Evolutionary conservation across 2,113 vertebrate genomes (phyloP), one percentile per base, ranked within the genome.

Genomic region (Merops nubicus): DNA sequence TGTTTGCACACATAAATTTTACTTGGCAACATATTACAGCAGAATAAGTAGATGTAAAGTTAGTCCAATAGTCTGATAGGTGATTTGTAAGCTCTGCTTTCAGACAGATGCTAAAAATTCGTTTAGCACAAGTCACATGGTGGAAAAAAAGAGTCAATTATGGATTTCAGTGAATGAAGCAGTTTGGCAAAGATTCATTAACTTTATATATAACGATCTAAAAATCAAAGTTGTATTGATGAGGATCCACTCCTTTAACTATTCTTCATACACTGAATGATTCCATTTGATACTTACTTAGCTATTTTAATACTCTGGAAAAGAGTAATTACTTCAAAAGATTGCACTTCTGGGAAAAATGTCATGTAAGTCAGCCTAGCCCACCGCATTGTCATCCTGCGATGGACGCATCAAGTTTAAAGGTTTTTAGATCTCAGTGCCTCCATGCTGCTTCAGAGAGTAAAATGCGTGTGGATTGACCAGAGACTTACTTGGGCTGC

Each of bases 71-170:
- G 31, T 23, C 42, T 90, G 83, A 57, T 8, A 86, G 18, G 20
- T 80, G 50, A 96, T 93, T 93, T 88, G 86, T 47, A 54, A 63
- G 25, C 21, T 70, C 34, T 91, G 54, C 62, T 92, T 95, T 86
- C n/a, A 90, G 59, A 73, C 15, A 90, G 65, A 73, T 84, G 63
- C 22, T 84, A 80, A 93, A 89, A 91, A 93, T 80, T 89, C 88
- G 63, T 57, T 83, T 75, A 90, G 53, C n/a, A 56, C 57, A 91
- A 94, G 15, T 50, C 75, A 80, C 45, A 60, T 1, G 0, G 29
- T 42, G 34, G 75, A 51, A 31, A 90, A n/a, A n/a, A n/a, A n/a
- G n/a, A 70, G 86, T 70, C 68, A 70, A 10, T 81, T 85, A 53
- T 42, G 16, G 28, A 42, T 93, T 91, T 83, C 68, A 77, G 59